A percentile compares a stretch with the other conserved stretches of the same genome.
phyloP scores from a whole-genome alignment of 2,888 invertebrate species.

The Napeogenes sylphis region DNA sequence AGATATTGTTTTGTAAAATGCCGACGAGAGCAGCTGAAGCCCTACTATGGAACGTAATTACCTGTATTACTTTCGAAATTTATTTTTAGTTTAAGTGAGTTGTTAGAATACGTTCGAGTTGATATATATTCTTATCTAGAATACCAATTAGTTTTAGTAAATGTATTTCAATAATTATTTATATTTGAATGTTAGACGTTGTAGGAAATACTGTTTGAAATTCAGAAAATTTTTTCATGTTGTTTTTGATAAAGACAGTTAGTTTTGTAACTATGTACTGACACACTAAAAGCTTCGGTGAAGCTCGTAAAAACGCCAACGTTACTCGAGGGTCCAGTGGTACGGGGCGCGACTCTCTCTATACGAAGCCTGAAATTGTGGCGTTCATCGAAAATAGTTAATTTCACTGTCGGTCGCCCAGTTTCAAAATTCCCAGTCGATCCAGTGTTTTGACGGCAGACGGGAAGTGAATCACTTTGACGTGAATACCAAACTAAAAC shows the following conservation, averaged over 20 bases:
- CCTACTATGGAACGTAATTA: conserved; percentile 22
- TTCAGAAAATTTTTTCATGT: too few species aligned
- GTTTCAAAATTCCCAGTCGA: conserved; percentile 29
- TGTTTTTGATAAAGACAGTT: too few species aligned
- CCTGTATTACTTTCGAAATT: not conserved
- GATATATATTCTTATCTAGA: too few species aligned
- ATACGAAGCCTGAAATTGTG: conserved; percentile 35
- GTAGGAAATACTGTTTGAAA: too few species aligned
- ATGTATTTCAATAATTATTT: too few species aligned
- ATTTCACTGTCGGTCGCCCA: conserved; percentile 36
- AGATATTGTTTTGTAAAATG: conserved; percentile 34
- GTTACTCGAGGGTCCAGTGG: conserved; percentile 11
- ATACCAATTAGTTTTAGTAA: too few species aligned
- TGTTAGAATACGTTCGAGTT: too few species aligned
- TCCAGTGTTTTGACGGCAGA: conserved; percentile 27
- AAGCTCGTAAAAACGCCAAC: not conserved
- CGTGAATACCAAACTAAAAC: conserved; percentile 18
- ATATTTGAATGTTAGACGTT: too few species aligned
- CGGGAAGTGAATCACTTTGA: conserved; percentile 21
- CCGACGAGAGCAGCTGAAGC: conserved; percentile 26
- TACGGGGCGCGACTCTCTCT: conserved; percentile 29
- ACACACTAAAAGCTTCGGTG: too few species aligned
- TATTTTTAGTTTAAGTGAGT: too few species aligned
- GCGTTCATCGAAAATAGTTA: conserved; percentile 43
- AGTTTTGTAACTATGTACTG: too few species aligned